Evolutionary conservation across 2,888 invertebrate species (phyloP).

Genomic region (Acronicta psi): DNA sequence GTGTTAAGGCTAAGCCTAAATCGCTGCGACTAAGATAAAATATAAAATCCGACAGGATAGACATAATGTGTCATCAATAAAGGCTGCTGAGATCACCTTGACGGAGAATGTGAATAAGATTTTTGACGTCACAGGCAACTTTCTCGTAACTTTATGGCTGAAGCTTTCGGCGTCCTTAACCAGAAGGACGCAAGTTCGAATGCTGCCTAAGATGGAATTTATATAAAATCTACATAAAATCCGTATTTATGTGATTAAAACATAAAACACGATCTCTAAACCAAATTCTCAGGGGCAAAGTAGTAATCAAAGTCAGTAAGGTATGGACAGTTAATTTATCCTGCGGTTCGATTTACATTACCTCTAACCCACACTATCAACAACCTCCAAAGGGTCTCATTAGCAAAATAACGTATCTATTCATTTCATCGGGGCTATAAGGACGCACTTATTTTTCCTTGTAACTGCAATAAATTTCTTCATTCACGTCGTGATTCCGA

Average conservation of each 20-base stretch:
- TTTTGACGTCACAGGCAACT: too few relatives aligned
- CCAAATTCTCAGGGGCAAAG: neutral
- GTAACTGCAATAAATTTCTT: conserved; percentile 66
- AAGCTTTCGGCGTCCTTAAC: too few relatives aligned
- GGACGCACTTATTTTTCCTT: conserved; percentile 60
- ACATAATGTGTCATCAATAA: too few relatives aligned
- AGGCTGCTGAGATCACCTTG: too few relatives aligned
- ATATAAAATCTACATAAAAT: neutral
- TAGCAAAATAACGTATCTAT: conserved; percentile 32
- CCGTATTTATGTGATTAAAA: neutral
- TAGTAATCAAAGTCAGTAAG: too few relatives aligned
- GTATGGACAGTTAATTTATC: conserved; percentile 2
- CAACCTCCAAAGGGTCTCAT: conserved; percentile 20
- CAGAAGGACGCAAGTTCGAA: too few relatives aligned
- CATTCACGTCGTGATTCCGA: conserved; percentile 61
- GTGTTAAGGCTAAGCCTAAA: neutral
- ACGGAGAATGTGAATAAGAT: too few relatives aligned
- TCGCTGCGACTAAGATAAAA: neutral
- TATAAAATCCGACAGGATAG: too few relatives aligned
- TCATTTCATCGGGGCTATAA: conserved; percentile 38
- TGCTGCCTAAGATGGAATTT: too few relatives aligned
- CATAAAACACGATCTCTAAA: neutral
- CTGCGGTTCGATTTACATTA: conserved; percentile 5
- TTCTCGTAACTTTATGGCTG: too few relatives aligned
- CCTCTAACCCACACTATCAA: conserved; percentile 5